These are phyloP conservation scores for Protonibea diacanthus DNA, from an alignment of 2,797 vertebrate species.

Conservation along the genomic window DNA sequence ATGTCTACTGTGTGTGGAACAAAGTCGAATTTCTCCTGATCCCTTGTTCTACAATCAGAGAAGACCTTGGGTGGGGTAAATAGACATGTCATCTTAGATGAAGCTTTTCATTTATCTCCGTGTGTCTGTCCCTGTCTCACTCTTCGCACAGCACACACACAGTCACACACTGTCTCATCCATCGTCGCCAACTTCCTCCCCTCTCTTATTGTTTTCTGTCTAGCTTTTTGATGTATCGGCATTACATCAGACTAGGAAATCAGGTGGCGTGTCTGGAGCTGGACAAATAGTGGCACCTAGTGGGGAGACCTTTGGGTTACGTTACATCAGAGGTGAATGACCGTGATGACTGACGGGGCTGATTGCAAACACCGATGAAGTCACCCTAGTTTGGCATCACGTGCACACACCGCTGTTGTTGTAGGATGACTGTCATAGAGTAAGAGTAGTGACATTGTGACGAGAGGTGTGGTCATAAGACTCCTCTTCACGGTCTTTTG, in stretches of 20 bases:
- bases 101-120: constrained; percentile 57
- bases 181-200: constrained; percentile 27
- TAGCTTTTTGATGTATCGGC: constrained; percentile 65
- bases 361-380: constrained; percentile 15
- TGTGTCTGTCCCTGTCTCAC: constrained; percentile 26
- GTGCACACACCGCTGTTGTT: constrained; percentile 7
- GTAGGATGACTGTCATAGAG: not conserved
- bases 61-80: constrained; percentile 31
- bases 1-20: constrained; percentile 44
- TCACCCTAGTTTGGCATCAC: not conserved
- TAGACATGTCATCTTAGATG: constrained; percentile 52
- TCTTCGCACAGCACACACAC: constrained; percentile 23
- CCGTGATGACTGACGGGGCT: not conserved
- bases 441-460: not conserved
- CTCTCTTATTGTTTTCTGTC: constrained; percentile 58
- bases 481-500: constrained; percentile 37
- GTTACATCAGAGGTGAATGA: constrained; percentile 41
- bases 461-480: constrained; percentile 18
- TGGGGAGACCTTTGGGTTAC: constrained; percentile 65
- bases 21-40: constrained; percentile 24
- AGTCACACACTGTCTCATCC: constrained; percentile 35
- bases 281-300: constrained; percentile 79
- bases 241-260: constrained; percentile 83
- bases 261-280: constrained; percentile 46
- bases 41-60: constrained; percentile 29